Conservation (phyloP, 1,140 invertebrate species). For the Caerostris darwini region DNA sequence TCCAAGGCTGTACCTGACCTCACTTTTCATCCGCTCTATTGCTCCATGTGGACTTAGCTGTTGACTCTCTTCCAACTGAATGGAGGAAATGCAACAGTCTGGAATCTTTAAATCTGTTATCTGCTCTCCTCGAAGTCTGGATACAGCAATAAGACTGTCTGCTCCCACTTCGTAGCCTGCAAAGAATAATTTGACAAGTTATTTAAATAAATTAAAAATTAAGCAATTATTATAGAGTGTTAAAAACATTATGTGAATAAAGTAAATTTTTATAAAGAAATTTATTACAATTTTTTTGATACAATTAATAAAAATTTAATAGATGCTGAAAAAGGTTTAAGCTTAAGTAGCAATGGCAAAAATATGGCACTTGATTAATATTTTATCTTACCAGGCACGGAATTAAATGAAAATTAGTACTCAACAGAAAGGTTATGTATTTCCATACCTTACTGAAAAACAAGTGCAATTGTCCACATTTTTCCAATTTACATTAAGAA, state of each 20-base stretch:
- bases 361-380: too few relatives aligned
- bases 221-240: neutral
- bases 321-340: too few relatives aligned
- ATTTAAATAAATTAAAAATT: neutral
- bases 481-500: too few relatives aligned
- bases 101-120: slow-evolving; percentile 86
- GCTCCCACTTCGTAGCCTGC: slow-evolving; percentile 86
- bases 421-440: too few relatives aligned
- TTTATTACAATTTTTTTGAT: neutral
- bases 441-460: too few relatives aligned
- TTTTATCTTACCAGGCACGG: too few relatives aligned
- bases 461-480: too few relatives aligned
- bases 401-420: too few relatives aligned
- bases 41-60: neutral
- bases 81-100: slow-evolving; percentile 81
- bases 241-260: neutral
- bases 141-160: slow-evolving; percentile 87
- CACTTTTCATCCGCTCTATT: neutral
- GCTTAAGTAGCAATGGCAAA: too few relatives aligned
- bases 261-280: neutral
- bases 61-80: slow-evolving; percentile 70
- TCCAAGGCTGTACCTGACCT: slow-evolving; percentile 56
- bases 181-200: slow-evolving; percentile 28
- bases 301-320: too few relatives aligned
- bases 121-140: slow-evolving; percentile 85